Percentiles rank a stretch among this genome's conserved stretches.
Conservation (phyloP, 2,113 vertebrate species). For the Oreochromis aureus region DNA sequence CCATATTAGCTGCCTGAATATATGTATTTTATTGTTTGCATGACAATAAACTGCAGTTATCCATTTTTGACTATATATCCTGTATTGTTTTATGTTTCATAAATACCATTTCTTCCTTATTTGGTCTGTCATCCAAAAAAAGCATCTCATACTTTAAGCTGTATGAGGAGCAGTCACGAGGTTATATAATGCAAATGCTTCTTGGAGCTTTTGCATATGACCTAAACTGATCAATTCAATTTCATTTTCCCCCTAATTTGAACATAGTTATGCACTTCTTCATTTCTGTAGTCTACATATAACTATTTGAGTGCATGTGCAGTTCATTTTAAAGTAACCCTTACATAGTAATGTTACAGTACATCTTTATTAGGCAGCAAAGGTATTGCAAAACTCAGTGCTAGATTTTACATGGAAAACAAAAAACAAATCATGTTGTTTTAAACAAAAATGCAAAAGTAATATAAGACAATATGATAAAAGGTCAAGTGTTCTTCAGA, state of each 20-base stretch:
- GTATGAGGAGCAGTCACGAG: no score
- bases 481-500: no score
- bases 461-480: not conserved
- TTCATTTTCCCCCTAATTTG: rapidly evolving
- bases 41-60: no score
- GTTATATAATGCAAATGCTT: no score
- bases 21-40: no score
- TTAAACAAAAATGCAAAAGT: not conserved
- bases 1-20: no score
- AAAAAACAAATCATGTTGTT: not conserved
- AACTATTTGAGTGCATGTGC: not conserved
- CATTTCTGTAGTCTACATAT: not conserved
- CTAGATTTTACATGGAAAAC: not conserved
- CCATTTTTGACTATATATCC: no score
- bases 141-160: no score
- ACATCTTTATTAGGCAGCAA: not conserved
- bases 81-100: no score
- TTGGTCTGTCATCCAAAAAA: no score
- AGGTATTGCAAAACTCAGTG: rapidly evolving
- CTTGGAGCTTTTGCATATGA: not conserved
- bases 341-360: not conserved
- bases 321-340: not conserved
- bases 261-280: not conserved
- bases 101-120: no score
- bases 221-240: not conserved